These are phyloP conservation scores for Ochropacha duplaris DNA, from an alignment of 2,888 invertebrate species.

Conservation along the genomic window DNA sequence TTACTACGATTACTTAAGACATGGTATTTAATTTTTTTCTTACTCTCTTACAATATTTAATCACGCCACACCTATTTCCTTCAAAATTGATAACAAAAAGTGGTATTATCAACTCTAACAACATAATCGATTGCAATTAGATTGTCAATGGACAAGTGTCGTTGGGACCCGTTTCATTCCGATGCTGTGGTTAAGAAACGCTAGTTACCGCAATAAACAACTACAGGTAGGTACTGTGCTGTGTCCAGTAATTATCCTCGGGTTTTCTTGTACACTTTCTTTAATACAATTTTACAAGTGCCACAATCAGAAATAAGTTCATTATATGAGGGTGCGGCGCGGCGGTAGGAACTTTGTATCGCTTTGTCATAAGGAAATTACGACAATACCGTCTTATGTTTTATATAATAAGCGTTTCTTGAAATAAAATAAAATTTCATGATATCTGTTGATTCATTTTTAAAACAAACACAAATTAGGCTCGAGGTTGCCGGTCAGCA, in stretches of 20 bases:
- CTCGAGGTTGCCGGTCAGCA: too few relatives aligned
- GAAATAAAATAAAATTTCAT: too few relatives aligned
- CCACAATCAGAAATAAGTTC: neutral
- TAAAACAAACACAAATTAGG: too few relatives aligned
- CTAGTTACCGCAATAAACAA: conserved; percentile 49
- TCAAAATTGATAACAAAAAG: conserved; percentile 13
- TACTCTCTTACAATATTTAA: too few relatives aligned
- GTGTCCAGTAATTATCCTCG: conserved; percentile 46
- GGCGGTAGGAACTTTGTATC: neutral
- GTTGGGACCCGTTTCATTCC: conserved; percentile 59
- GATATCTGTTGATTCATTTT: too few relatives aligned
- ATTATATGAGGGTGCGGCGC: neutral
- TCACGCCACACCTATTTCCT: neutral
- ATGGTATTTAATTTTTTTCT: too few relatives aligned
- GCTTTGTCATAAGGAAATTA: neutral
- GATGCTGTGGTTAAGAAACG: conserved; percentile 60
- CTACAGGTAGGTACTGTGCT: conserved; percentile 33
- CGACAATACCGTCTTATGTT: neutral
- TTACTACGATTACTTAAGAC: too few relatives aligned
- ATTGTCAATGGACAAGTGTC: conserved; percentile 80
- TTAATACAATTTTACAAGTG: conserved; percentile 34
- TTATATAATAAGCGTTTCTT: neutral
- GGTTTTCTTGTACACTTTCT: conserved; percentile 60
- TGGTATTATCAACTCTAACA: conserved; percentile 51
- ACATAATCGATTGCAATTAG: conserved; percentile 72